phyloP scores from a whole-genome alignment of 2,113 vertebrate species.

The Macquaria australasica region DNA sequence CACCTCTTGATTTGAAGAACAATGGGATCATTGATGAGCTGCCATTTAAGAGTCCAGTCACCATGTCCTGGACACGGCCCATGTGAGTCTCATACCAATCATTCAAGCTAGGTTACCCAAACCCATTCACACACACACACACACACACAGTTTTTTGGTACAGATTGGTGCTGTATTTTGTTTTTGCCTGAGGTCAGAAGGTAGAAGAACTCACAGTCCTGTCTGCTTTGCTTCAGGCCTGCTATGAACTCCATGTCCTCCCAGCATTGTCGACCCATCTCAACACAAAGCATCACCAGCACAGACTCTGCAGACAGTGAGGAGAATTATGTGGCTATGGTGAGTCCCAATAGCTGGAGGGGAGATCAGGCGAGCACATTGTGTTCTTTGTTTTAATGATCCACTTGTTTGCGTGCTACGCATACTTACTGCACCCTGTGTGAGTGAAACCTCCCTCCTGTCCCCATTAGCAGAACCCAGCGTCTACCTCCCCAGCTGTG shows the following conservation, averaged over 20 bases:
- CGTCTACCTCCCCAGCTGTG: slow-evolving; percentile 95
- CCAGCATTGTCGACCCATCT: slow-evolving; percentile 95
- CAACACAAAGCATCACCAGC: slow-evolving; percentile 99
- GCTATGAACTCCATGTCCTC: slow-evolving; percentile 89
- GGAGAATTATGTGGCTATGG: slow-evolving; percentile 99
- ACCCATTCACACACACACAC: slow-evolving; percentile 9
- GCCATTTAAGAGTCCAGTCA: slow-evolving; percentile 96
- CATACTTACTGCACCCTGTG: slow-evolving; percentile 26
- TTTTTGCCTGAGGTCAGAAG: slow-evolving; percentile 17
- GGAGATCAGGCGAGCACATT: slow-evolving; percentile 39
- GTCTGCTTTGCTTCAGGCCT: slow-evolving; percentile 83
- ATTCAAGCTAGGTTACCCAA: slow-evolving; percentile 11
- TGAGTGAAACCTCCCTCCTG: slow-evolving; percentile 54
- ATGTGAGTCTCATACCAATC: slow-evolving; percentile 87
- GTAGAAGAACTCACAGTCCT: slow-evolving; percentile 26
- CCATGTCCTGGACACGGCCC: slow-evolving; percentile 96
- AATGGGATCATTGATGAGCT: slow-evolving; percentile 96
- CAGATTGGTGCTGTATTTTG: slow-evolving; percentile 34
- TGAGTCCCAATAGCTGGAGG: slow-evolving; percentile 77
- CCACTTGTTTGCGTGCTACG: slow-evolving; percentile 29
- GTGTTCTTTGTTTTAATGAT: slow-evolving; percentile 61
- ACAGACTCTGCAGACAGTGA: slow-evolving; percentile 98
- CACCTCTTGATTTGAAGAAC: slow-evolving; percentile 93
- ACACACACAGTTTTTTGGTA: slow-evolving; percentile 15
- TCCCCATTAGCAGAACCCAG: slow-evolving; percentile 93